Base-by-base conservation (phyloP, 2,888 invertebrate genomes). In the Dastarcus helophoroides region DNA sequence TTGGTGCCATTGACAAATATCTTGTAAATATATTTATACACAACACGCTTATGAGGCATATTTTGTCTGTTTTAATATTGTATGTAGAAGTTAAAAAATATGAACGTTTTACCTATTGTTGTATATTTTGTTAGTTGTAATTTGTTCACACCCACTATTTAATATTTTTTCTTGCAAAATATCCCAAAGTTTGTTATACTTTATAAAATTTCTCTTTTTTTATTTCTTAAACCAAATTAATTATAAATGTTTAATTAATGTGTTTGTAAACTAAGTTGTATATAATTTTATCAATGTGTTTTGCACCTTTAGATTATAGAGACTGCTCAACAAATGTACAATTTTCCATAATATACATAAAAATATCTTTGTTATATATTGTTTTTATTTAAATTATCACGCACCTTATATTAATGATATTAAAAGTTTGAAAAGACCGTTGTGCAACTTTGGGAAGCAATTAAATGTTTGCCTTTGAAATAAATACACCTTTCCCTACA, bases 1-100 rank as follows among this genome's bases (percentile, higher is more conserved):
- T 53, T 49, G 53, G 53, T 54, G 54, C 54, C 54, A 54, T 54
- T 49, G 37, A 44, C 40, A 40, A 42, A 43, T 39, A 37, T 43
- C 33, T 39, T 45, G 47, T 47, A 50, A 41, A 50, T 50, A 51
- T 53, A 49, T 48, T 47, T 22, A 29, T 27, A 33, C 29, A 23
- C 29, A 33, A 45, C 34, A 41, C 40, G 49, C 48, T 47, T 48
- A 47, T 39, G 41, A 46, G 46, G 44, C 48, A 48, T 49, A 46
- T 42, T 47, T 48, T 45, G 41, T 46, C 41, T 40, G 36, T 43
- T 47, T 33, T 35, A 36, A 29, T 36, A n/a, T n/a, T 17, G 19
- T 7, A 17, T 7, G 39, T 37, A 36, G 31, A 32, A 28, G 35
- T 32, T 37, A 37, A 33, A 37, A 35, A 35, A 41, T 41, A 40